Evolutionary conservation across 2,888 invertebrate genomes (phyloP), one percentile per base, ranked within the genome.

Genomic region (Harpagoxenus sublaevis): DNA sequence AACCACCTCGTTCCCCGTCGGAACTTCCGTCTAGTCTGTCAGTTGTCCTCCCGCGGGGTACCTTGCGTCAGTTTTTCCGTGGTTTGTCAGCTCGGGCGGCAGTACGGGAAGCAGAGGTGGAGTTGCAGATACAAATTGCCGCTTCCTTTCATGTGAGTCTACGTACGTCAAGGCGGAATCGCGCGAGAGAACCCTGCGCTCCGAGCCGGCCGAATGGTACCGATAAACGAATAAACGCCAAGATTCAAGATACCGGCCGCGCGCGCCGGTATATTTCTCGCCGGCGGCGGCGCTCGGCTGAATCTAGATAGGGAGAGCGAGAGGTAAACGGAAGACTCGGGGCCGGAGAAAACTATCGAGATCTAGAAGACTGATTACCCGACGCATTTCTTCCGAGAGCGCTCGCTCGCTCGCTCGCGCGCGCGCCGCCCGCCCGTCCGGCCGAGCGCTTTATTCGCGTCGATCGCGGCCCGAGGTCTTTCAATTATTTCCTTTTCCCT

Each of bases 221-320:
- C 79, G 79, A 81, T 81, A 79, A 84, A 78, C 78, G 84, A 78
- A 84, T 84, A 70, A 84, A 84, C 70, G 79, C 79, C 84, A 63
- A 79, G 84, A 84, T 84, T 62, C 62, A 53, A 78, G 84, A 84
- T 84, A 84, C 62, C 82, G 31, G 51, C 73, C 70, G 65, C 70
- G 65, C 66, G 84, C 60, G 78, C 79, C 79, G 78, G 79, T 84
- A 84, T 84, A 84, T 84, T 84, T 84, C 84, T 79, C 66, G 78
- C 84, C 68, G 55, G 42, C 75, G 66, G 78, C 60, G 83, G 68
- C 70, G 65, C 68, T 60, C 68, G 78, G 79, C 35, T 79, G 79
- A 51, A 84, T 84, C 84, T 84, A 68, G 84, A 84, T 84, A 84
- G 79, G 66, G 66, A 12, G 66, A 73, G 60, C 79, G 79, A 71